Base-by-base conservation (phyloP, 2,888 invertebrate species). In the Smittia aterrima region DNA sequence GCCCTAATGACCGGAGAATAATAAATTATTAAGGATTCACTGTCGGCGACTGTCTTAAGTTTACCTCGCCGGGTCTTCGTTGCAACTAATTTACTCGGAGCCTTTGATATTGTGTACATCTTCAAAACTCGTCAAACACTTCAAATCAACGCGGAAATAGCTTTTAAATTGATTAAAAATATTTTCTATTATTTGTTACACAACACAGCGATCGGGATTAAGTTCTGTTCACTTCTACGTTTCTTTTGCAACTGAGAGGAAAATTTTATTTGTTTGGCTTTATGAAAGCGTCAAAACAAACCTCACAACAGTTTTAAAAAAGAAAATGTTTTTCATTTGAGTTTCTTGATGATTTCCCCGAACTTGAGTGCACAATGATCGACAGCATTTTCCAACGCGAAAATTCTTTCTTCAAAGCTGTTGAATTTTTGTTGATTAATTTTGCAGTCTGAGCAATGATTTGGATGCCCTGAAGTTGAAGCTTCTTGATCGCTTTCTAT, bases 51-150 rank as follows among this genome's bases (percentile, higher is more conserved):
- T 71, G 40, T 68, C 67, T 75, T 32, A 74, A 68, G 77, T 78
- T 82, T 80, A 91, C 93, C 91, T 87, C 93, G 86, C 79, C 92
- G 86, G 77, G 93, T 91, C 87, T 93, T 93, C 11, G 62, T 62
- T 76, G 93, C 91, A 79, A 92, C 92, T 82, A 93, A 91, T 86
- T 93, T 93, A 84, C 92, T 93, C 77, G 93, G 92, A 77, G 92
- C 92, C 84, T 92, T 93, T 77, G 91, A 90, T 80, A 93, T 90
- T 81, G 93, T 92, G 86, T 93, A 93, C 93, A 93, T 93, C 81
- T 86, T 38, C 38, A 38, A 24, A 80, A 79, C n/a, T 79, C 38
- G 40, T 66, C 40, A 38, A 38, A 11, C 6, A 38, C 38, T 11
- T 6, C 7, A 38, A 16, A 11, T 47, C 53, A 16, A 47, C 18